A percentile compares a stretch with the other conserved stretches of the same genome.
phyloP scores from a whole-genome alignment of 2,113 vertebrate genomes.

The Chlamydotis undulata region DNA sequence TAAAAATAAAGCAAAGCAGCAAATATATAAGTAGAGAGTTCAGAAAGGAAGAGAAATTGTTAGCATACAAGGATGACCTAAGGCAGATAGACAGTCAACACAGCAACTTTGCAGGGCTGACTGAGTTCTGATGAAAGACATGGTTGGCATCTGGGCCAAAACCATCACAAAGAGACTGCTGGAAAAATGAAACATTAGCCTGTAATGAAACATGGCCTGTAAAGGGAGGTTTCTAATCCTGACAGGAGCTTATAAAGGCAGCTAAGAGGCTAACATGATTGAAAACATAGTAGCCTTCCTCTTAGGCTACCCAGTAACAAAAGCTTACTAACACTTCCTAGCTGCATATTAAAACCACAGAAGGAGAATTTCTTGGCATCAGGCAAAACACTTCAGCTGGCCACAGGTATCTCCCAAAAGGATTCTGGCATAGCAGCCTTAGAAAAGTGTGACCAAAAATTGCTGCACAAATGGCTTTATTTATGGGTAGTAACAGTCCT shows the following conservation, averaged over 20 bases:
- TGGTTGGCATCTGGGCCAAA: neutral
- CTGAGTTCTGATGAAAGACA: neutral
- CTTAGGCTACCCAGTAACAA: neutral
- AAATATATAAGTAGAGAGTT: neutral
- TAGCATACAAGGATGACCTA: neutral
- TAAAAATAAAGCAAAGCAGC: neutral
- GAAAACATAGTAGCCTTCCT: neutral
- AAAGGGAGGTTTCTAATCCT: neutral
- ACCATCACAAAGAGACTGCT: neutral
- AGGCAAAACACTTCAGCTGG: neutral
- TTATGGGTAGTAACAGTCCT: neutral
- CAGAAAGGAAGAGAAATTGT: neutral
- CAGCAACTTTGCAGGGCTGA: neutral
- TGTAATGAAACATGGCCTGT: neutral
- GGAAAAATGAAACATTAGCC: neutral
- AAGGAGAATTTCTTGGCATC: neutral
- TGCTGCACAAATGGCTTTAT: neutral
- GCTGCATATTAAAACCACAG: neutral
- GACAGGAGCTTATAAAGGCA: neutral
- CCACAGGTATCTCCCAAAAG: neutral
- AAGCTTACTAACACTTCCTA: neutral
- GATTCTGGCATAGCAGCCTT: neutral
- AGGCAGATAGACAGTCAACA: neutral
- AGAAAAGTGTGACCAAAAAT: neutral
- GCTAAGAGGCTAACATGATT: neutral